Conservation (phyloP, 2,113 vertebrate species). For the Sorex araneus region DNA sequence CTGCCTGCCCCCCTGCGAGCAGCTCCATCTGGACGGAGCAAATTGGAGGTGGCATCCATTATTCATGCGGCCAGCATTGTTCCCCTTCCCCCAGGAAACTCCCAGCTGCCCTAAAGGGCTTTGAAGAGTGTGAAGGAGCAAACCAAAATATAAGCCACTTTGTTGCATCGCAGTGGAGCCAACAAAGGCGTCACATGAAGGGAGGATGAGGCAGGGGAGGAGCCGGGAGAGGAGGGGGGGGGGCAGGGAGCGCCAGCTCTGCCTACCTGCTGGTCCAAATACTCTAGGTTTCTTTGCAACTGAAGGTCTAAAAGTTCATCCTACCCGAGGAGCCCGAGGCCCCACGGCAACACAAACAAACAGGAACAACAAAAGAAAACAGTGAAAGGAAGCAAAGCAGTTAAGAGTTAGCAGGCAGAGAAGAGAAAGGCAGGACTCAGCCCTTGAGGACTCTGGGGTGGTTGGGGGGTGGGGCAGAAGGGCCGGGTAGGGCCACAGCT, state of each 20-base stretch:
- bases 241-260: constrained; percentile 86
- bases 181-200: constrained; percentile 82
- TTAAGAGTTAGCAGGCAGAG: constrained; percentile 87
- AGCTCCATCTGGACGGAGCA: constrained; percentile 36
- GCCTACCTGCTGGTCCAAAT: constrained; percentile 99
- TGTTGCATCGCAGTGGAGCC: constrained; percentile 75
- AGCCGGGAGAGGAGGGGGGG: constrained; percentile 59
- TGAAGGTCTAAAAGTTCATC: constrained; percentile 99
- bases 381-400: constrained; percentile 90
- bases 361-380: constrained; percentile 85
- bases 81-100: constrained; percentile 47
- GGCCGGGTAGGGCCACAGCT: not conserved
- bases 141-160: constrained; percentile 82
- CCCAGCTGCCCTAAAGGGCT: constrained; percentile 69
- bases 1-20: not conserved
- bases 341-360: constrained; percentile 89
- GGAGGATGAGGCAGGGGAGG: constrained; percentile 55
- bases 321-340: constrained; percentile 91
- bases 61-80: constrained; percentile 47
- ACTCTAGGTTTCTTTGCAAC: constrained; percentile 99
- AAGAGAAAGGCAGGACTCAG: constrained; percentile 35
- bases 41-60: constrained; percentile 47
- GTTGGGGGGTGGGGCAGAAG: not conserved
- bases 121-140: constrained; percentile 73
- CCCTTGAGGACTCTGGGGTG: constrained; percentile 59